Percentiles rank a stretch among this genome's conserved stretches.
These are phyloP conservation scores for Trisateles emortualis DNA, from an alignment of 2,888 invertebrate species.

Conservation along the genomic window DNA sequence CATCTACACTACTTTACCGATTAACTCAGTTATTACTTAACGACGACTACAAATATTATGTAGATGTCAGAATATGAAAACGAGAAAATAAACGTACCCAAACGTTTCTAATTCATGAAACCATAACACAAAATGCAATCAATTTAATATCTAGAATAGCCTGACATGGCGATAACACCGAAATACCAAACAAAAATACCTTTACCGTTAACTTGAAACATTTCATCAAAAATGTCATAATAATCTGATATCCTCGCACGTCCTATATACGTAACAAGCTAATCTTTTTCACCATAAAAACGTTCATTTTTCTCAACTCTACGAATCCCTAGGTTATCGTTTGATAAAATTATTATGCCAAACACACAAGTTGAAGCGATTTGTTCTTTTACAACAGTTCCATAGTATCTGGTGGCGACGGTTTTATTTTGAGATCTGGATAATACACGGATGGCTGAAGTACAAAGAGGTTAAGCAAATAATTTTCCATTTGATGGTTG, in stretches of 20 bases:
- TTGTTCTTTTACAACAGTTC: constrained; percentile 52
- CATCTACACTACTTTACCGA: too few species aligned
- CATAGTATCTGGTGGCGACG: constrained; percentile 29
- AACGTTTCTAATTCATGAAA: not conserved
- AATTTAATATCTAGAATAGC: constrained; percentile 16
- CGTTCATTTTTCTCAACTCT: constrained; percentile 47
- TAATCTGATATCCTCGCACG: constrained; percentile 44
- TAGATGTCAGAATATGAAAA: not conserved
- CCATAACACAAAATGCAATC: constrained; percentile 1
- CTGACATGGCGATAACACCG: constrained; percentile 22
- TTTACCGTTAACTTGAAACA: constrained; percentile 39
- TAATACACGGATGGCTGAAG: not conserved
- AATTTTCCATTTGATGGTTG: constrained; percentile 20
- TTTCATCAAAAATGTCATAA: constrained; percentile 41
- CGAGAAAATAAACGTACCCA: not conserved
- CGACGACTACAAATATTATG: too few species aligned
- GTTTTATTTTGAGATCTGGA: constrained; percentile 25
- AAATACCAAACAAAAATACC: constrained; percentile 20
- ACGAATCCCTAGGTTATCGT: constrained; percentile 51
- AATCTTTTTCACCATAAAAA: constrained; percentile 52
- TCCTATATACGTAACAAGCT: constrained; percentile 50
- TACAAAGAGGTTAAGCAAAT: constrained; percentile 13
- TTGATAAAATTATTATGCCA: constrained; percentile 58
- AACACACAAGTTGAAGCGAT: constrained; percentile 53
- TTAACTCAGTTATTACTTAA: too few species aligned